A percentile compares a stretch with the other conserved stretches of the same genome.
These are phyloP conservation scores for Microcaecilia unicolor DNA, from an alignment of 2,797 vertebrate species.

Conservation along the genomic window DNA sequence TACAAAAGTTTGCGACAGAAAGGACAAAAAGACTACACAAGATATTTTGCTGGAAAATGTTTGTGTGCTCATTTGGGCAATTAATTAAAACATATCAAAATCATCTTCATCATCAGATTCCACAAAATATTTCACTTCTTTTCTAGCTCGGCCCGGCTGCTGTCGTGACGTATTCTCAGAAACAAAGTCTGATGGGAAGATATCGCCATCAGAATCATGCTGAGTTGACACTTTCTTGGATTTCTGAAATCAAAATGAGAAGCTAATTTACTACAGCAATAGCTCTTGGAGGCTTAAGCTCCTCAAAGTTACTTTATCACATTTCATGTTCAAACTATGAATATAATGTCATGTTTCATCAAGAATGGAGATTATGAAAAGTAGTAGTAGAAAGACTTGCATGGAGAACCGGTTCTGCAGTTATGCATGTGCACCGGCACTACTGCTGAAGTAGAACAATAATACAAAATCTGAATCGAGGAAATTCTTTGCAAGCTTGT, in stretches of 20 bases:
- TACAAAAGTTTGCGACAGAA: conserved; percentile 92
- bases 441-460: no score
- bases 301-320: neutral
- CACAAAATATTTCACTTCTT: conserved; percentile 90
- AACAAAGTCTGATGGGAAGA: conserved; percentile 57
- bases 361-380: no score
- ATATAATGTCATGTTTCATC: no score
- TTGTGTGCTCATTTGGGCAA: conserved; percentile 56
- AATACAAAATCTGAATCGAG: no score
- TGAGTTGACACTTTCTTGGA: conserved; percentile 69
- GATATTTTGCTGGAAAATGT: conserved; percentile 58
- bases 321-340: neutral
- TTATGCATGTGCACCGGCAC: no score
- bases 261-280: neutral
- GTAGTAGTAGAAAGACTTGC: no score
- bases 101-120: conserved; percentile 82
- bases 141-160: conserved; percentile 79
- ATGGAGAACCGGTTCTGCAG: no score
- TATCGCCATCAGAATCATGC: conserved; percentile 70
- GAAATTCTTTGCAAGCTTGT: no score
- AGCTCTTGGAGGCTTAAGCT: no score
- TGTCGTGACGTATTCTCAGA: conserved; percentile 57
- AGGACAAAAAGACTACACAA: conserved; percentile 71
- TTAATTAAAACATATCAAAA: conserved; percentile 89
- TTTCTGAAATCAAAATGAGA: conserved; percentile 57